Conservation (phyloP, 1,140 invertebrate species). For the Chironomus striatipennis region DNA sequence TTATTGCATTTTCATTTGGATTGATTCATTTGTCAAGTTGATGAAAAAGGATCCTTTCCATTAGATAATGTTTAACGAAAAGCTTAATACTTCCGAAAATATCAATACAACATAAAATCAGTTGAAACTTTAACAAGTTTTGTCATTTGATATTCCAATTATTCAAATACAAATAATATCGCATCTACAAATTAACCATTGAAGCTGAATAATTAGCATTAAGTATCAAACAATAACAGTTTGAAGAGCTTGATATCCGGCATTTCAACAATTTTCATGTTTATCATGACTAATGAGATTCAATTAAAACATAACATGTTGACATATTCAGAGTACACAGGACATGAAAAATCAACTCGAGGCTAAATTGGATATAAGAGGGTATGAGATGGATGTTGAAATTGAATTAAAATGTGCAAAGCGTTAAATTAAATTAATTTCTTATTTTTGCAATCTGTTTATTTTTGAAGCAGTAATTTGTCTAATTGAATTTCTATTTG, state of each 20-base stretch:
- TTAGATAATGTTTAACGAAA: too few relatives aligned
- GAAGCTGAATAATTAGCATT: not conserved
- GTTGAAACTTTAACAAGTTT: too few relatives aligned
- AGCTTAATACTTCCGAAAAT: too few relatives aligned
- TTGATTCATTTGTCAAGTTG: too few relatives aligned
- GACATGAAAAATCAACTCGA: too few relatives aligned
- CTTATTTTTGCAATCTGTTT: not conserved
- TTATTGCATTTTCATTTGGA: too few relatives aligned
- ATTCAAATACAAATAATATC: not conserved
- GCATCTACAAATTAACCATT: not conserved
- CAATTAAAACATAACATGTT: conserved; percentile 11
- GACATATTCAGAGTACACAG: not conserved
- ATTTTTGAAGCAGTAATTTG: not conserved
- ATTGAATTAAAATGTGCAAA: not conserved
- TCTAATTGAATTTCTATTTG: too few relatives aligned
- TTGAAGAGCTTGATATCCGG: not conserved
- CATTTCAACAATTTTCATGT: not conserved
- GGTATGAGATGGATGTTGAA: too few relatives aligned
- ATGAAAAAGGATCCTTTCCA: too few relatives aligned
- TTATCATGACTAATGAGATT: not conserved
- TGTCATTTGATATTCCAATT: not conserved
- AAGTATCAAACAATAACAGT: not conserved
- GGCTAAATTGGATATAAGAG: too few relatives aligned
- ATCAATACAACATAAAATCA: too few relatives aligned
- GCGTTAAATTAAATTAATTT: not conserved